Conservation (phyloP, 2,797 vertebrate genomes). For the Ctenosaura bakeri region DNA sequence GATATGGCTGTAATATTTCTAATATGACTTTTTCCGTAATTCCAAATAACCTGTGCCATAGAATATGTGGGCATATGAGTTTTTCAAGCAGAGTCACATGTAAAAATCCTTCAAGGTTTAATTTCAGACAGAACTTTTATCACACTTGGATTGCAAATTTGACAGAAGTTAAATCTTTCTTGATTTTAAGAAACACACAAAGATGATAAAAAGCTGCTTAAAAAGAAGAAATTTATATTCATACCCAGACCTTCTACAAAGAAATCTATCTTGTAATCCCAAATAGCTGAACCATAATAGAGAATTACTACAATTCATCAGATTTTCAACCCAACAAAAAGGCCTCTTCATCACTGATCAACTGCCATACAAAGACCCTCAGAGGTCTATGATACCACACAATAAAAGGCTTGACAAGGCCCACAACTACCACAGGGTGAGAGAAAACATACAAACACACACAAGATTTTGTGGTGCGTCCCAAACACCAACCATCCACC, state of each 20-base stretch:
- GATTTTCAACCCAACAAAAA: background rate
- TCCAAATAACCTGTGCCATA: constrained; percentile 40
- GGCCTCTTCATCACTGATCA: no score
- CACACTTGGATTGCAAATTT: background rate
- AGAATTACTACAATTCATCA: background rate
- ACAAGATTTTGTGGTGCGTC: no score
- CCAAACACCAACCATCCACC: no score
- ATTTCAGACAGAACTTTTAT: background rate
- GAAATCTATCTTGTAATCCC: background rate
- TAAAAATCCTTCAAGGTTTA: background rate
- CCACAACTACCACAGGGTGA: no score
- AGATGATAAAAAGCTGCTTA: background rate
- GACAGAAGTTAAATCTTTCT: background rate
- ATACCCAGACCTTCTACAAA: background rate
- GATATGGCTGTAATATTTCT: constrained; percentile 52
- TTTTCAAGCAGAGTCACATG: constrained; percentile 24
- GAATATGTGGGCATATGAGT: background rate
- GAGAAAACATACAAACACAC: no score
- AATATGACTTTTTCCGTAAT: constrained; percentile 25
- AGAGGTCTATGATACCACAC: no score
- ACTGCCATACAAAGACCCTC: no score
- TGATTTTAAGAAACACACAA: background rate
- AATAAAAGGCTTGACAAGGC: no score
- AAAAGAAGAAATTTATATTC: background rate
- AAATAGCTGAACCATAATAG: background rate